A percentile compares a stretch with the other conserved stretches of the same genome.
Conservation (phyloP, 2,888 invertebrate species). For the Bimastos eiseni region DNA sequence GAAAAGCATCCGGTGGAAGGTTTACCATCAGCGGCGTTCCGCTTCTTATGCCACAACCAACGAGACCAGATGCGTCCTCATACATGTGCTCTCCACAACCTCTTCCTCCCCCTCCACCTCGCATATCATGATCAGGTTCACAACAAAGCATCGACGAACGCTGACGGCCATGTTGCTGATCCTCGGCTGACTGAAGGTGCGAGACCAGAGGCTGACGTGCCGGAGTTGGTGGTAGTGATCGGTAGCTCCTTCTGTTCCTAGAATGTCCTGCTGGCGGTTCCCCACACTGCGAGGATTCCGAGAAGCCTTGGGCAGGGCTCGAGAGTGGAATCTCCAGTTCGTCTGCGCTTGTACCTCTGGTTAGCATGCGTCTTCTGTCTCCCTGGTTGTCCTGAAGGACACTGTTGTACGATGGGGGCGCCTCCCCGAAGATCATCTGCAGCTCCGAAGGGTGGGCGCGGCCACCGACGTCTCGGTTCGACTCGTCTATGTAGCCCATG, state of each 20-base stretch:
- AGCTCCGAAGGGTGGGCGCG: not conserved
- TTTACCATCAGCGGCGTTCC: not conserved
- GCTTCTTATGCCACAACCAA: not conserved
- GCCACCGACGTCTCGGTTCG: not conserved
- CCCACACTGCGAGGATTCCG: not conserved
- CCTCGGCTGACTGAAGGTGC: not conserved
- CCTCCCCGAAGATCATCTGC: slow-evolving; percentile 22
- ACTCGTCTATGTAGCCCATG: slow-evolving; percentile 17
- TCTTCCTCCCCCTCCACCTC: not conserved
- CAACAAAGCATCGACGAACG: not conserved
- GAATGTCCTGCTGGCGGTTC: not conserved
- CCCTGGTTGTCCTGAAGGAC: slow-evolving; percentile 14
- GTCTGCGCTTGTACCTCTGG: not conserved
- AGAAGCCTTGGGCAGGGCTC: not conserved
- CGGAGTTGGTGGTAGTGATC: not conserved
- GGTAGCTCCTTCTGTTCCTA: not conserved
- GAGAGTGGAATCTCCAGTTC: not conserved
- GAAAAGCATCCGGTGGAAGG: not conserved
- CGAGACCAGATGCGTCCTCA: not conserved
- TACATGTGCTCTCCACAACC: not conserved
- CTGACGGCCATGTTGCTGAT: not conserved
- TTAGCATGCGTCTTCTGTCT: slow-evolving; percentile 1
- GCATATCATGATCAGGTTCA: not conserved
- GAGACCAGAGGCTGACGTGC: slow-evolving; percentile 7
- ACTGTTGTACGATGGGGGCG: slow-evolving; percentile 32